These are phyloP conservation scores for Halcyon leucocephala DNA, from an alignment of 2,797 vertebrate species.

Conservation along the genomic window DNA sequence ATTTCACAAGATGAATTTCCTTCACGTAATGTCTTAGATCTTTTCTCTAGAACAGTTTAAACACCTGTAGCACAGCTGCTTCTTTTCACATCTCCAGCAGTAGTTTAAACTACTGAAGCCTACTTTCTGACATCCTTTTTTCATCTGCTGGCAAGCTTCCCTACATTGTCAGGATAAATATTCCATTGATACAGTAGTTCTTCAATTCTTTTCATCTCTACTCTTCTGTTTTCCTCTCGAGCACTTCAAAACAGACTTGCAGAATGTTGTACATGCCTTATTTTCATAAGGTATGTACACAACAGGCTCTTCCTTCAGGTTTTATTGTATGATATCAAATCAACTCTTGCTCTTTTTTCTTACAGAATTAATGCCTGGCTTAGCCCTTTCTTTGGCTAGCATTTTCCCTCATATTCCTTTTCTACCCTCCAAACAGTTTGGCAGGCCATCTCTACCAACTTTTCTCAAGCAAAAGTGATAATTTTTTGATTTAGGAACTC, in stretches of 20 bases:
- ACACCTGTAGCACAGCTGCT: not conserved
- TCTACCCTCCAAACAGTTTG: not conserved
- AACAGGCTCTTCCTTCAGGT: not conserved
- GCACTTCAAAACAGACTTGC: not conserved
- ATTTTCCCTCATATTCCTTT: not conserved
- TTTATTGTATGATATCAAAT: not conserved
- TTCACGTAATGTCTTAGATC: not conserved
- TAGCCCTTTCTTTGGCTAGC: not conserved
- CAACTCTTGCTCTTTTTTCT: not conserved
- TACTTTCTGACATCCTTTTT: not conserved
- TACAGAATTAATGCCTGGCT: not conserved
- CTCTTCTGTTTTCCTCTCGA: not conserved
- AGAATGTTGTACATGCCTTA: not conserved
- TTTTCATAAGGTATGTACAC: not conserved
- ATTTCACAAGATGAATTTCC: not conserved
- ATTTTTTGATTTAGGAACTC: not conserved
- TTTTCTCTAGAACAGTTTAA: not conserved
- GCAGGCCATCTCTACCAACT: not conserved
- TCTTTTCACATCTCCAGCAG: not conserved
- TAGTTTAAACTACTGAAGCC: not conserved
- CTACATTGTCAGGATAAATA: not conserved
- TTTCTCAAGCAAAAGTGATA: not conserved
- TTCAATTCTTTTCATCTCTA: not conserved
- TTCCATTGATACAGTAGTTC: not conserved
- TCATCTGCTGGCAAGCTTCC: not conserved